phyloP scores from a whole-genome alignment of 2,113 vertebrate species.

The Thamnaconus septentrionalis region DNA sequence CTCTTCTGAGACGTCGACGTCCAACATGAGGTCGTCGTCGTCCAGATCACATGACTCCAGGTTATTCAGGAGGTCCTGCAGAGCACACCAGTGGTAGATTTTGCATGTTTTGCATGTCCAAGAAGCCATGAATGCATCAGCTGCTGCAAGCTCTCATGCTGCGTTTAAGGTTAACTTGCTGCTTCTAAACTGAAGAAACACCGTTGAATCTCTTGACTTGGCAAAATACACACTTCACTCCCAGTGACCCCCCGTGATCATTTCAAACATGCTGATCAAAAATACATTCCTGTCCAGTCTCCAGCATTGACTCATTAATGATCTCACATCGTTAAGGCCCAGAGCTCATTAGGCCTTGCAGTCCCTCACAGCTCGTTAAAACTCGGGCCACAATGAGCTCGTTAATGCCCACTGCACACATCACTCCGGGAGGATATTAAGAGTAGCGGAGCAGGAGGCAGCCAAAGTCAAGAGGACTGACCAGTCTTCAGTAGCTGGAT shows the following conservation, averaged over 20 bases:
- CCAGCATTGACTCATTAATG: no score
- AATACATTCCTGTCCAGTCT: no score
- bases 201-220: no score
- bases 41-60: slow-evolving; percentile 64
- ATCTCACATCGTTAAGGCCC: not conserved
- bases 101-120: no score
- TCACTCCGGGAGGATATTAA: not conserved
- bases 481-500: no score
- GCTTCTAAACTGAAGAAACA: no score
- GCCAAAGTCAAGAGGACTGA: not conserved
- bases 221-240: not conserved
- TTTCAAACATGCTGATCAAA: not conserved
- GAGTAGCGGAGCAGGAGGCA: not conserved
- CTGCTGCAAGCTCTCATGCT: no score
- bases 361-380: not conserved
- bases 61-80: slow-evolving; percentile 51
- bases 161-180: no score
- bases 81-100: not conserved
- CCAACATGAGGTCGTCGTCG: slow-evolving; percentile 68
- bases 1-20: slow-evolving; percentile 53
- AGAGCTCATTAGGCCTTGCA: not conserved
- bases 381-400: slow-evolving; percentile 1
- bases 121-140: not conserved
- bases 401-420: slow-evolving; percentile 1
- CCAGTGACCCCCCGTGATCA: slow-evolving; percentile 22